Conservation (phyloP, 2,888 invertebrate genomes). For the Drepana falcataria region DNA sequence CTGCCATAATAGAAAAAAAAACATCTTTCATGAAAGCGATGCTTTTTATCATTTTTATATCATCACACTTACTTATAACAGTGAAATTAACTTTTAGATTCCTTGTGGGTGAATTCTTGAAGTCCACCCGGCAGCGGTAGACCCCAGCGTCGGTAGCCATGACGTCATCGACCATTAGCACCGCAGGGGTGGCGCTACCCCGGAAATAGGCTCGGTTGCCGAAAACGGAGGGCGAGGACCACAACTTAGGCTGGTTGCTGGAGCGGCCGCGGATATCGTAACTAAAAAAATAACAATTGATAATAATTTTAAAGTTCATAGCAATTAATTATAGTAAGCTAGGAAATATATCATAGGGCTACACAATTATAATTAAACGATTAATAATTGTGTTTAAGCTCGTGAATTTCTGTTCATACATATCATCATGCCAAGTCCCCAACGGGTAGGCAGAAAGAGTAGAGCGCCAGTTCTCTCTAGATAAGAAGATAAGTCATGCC, state of each 20-base stretch:
- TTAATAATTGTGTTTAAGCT: too few species aligned
- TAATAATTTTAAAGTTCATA: background rate
- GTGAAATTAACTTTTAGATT: slow-evolving; percentile 94
- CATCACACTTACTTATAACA: slow-evolving; percentile 88
- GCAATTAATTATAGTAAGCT: too few species aligned
- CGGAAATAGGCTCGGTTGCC: slow-evolving; percentile 88
- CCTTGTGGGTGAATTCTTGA: slow-evolving; percentile 92
- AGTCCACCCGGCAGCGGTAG: slow-evolving; percentile 94
- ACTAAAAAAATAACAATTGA: slow-evolving; percentile 51
- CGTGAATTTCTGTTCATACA: too few species aligned
- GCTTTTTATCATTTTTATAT: too few species aligned
- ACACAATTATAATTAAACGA: too few species aligned
- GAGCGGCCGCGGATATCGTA: slow-evolving; percentile 87
- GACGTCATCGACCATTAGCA: slow-evolving; percentile 86
- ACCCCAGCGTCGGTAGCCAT: slow-evolving; percentile 88
- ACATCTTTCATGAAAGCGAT: too few species aligned
- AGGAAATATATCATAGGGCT: too few species aligned
- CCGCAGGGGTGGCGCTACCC: slow-evolving; percentile 86
- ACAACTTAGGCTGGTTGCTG: slow-evolving; percentile 87
- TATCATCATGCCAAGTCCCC: too few species aligned
- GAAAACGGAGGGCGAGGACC: slow-evolving; percentile 88
- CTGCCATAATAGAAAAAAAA: too few species aligned
- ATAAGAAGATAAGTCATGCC: too few species aligned
- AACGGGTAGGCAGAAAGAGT: too few species aligned
- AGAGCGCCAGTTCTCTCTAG: too few species aligned